Evolutionary conservation across 2,113 vertebrate genomes (phyloP), one percentile per base, ranked within the genome.

Genomic region (Neogobius melanostomus): DNA sequence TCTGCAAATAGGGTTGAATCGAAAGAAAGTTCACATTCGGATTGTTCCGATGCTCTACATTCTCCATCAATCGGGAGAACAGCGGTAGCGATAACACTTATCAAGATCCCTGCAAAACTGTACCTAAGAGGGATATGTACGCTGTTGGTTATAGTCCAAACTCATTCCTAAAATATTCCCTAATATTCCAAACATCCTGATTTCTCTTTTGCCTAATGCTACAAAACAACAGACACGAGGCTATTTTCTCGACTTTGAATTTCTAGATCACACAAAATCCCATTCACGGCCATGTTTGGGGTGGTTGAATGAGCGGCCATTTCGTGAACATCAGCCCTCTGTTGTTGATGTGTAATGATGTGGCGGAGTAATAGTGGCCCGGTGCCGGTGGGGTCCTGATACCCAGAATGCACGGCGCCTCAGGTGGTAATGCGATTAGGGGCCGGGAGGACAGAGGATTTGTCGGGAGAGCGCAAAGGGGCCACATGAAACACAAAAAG

Each of bases 391-490:
- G 82, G 72, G 84, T 86, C 76, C 74, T 77, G 85, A 81, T 88
- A 85, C 80, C 75, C 76, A 77, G 85, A 83, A 75, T 69, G 84
- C 83, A 84, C 71, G 73, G 76, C 77, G 87, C 85, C 81, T 88
- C 77, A 74, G 86, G 88, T 84, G 85, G 86, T 88, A 91, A 89
- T 88, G 75, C 78, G 87, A 92, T 91, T 92, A 91, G 71, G 64
- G 73, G 81, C 81, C 72, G 77, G 77, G 42, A 45, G 75, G 83
- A 88, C 79, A 77, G 72, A 77, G 81, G 85, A 92, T 91, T 90
- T 91, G 84, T 89, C 87, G 81, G 76, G 73, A 75, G 79, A 88
- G 90, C 84, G 75, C 82, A 79, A 75, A 84, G 83, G 78, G 80
- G 81, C 21, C 83, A 88, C 85, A 85, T 87, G 82, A 90, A 88